A percentile compares a stretch with the other conserved stretches of the same genome.
phyloP scores from a whole-genome alignment of 2,888 invertebrate species.

The Bombylius major region DNA sequence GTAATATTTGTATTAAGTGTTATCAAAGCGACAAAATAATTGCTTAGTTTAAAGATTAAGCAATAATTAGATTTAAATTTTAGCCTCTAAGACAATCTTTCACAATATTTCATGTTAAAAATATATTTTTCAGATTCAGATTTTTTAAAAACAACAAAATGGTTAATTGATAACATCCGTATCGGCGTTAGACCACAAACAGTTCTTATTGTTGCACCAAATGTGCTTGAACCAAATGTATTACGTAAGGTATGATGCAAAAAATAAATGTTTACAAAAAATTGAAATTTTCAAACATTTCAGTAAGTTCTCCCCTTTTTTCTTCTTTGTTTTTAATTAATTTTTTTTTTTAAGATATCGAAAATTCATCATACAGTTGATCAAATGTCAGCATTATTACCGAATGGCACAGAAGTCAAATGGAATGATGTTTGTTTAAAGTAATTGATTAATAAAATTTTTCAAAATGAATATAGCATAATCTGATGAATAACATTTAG shows the following conservation, averaged over 20 bases:
- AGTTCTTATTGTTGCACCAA: constrained; percentile 49
- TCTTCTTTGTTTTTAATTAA: constrained; percentile 4
- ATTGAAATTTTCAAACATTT: no score
- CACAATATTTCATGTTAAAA: no score
- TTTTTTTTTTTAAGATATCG: constrained; percentile 28
- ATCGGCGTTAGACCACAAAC: constrained; percentile 49
- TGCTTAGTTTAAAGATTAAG: no score
- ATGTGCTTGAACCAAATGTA: constrained; percentile 51
- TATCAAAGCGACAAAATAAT: no score
- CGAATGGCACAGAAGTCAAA: constrained; percentile 17
- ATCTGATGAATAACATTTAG: constrained; percentile 2
- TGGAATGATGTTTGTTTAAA: constrained; percentile 18
- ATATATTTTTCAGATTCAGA: constrained; percentile 20
- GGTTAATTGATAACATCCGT: constrained; percentile 55
- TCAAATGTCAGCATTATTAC: constrained; percentile 30
- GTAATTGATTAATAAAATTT: constrained; percentile 6
- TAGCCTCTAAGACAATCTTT: no score
- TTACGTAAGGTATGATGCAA: constrained; percentile 35
- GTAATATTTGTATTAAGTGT: no score
- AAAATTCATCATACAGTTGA: constrained; percentile 42
- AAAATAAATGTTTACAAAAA: not conserved
- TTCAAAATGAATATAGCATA: not conserved
- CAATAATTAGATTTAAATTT: no score
- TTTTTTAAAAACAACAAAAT: constrained; percentile 55
- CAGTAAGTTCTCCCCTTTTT: no score